A percentile compares a stretch with the other conserved stretches of the same genome.
phyloP scores from a whole-genome alignment of 2,797 vertebrate genomes.

The Rhabdophis nuchalis region DNA sequence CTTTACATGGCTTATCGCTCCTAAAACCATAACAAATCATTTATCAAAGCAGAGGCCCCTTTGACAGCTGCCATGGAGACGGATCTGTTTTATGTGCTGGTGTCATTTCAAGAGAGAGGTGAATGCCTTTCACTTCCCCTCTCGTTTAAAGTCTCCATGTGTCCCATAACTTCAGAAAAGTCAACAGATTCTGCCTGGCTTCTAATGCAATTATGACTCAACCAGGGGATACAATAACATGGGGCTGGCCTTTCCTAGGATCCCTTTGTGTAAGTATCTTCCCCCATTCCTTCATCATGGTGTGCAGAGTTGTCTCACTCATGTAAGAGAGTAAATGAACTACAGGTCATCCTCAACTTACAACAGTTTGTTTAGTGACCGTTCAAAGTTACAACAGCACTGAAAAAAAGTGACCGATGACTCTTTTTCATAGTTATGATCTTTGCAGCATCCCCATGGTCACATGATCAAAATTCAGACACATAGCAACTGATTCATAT shows the following conservation, averaged over 20 bases:
- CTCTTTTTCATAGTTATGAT: not conserved
- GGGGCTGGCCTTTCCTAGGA: not conserved
- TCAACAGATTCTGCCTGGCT: slow-evolving; percentile 2
- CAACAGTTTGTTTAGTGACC: not conserved
- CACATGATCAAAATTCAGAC: not conserved
- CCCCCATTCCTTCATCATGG: not conserved
- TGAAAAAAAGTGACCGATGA: not conserved
- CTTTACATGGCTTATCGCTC: not conserved
- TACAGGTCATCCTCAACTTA: too few relatives aligned
- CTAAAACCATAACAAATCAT: not conserved
- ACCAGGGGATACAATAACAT: not conserved
- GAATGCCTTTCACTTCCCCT: not conserved
- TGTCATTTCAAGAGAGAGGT: not conserved
- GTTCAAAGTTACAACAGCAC: not conserved
- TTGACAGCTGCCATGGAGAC: not conserved
- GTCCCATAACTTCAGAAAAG: not conserved
- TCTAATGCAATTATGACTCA: not conserved
- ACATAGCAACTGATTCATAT: not conserved
- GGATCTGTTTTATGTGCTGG: not conserved
- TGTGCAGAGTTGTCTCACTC: not conserved
- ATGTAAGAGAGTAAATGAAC: not conserved
- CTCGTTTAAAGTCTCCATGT: not conserved
- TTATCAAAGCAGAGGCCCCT: not conserved
- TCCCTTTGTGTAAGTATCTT: not conserved
- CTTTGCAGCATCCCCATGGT: not conserved